phyloP scores from a whole-genome alignment of 2,888 invertebrate species.

The Serripes groenlandicus region DNA sequence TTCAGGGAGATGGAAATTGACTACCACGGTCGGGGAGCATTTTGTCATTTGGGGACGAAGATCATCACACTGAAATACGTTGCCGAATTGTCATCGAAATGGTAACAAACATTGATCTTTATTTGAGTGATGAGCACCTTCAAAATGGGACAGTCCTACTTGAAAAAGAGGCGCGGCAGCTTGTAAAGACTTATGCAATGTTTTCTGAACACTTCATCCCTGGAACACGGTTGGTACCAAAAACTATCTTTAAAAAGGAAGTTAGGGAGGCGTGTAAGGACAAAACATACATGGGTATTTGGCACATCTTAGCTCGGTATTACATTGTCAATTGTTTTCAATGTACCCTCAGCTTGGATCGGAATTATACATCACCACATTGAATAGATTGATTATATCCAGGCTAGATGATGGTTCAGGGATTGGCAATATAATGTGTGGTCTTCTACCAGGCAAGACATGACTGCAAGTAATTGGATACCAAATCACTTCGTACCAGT shows the following conservation, averaged over 20 bases:
- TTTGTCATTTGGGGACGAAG: constrained; percentile 38
- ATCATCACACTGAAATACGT: constrained; percentile 32
- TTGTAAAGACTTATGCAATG: constrained; percentile 23
- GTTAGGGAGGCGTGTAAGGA: not conserved
- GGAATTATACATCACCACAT: not conserved
- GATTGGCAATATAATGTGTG: not conserved
- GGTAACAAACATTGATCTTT: constrained; percentile 7
- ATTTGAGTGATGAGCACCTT: not conserved
- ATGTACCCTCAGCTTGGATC: constrained; percentile 21
- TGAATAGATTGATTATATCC: not conserved
- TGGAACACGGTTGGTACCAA: too few species aligned
- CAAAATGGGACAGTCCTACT: not conserved
- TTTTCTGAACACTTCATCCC: constrained; percentile 32
- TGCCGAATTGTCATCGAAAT: constrained; percentile 40
- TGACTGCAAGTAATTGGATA: not conserved
- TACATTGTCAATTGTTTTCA: constrained; percentile 21
- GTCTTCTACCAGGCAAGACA: too few species aligned
- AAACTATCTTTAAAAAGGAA: too few species aligned
- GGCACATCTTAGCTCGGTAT: constrained; percentile 33
- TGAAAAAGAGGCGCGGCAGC: not conserved
- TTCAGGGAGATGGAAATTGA: constrained; percentile 41
- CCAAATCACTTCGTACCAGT: not conserved
- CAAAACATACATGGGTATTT: constrained; percentile 32
- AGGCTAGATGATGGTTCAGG: not conserved
- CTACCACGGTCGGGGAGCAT: constrained; percentile 36